A percentile compares a stretch with the other conserved stretches of the same genome.
Evolutionary conservation across 2,888 invertebrate genomes (phyloP).

Genomic region (Yponomeuta plumbellus): DNA sequence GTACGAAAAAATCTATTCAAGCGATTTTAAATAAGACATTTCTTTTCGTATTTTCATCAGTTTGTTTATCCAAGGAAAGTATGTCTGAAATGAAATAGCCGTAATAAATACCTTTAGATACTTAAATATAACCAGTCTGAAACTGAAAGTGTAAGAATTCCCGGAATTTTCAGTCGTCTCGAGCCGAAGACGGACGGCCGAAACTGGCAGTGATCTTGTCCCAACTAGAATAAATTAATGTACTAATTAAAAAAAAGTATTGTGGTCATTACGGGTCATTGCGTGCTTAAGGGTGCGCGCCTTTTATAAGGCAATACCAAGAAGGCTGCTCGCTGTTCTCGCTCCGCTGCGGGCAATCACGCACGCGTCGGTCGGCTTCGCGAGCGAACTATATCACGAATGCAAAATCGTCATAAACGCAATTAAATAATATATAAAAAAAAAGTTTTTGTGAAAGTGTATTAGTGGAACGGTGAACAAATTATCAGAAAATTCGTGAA

Average conservation of each 20-base stretch:
- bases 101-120: neutral
- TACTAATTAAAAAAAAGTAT: slow-evolving; percentile 53
- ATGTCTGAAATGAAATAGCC: neutral
- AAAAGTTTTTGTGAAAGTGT: slow-evolving; percentile 1
- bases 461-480: too few relatives aligned
- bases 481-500: neutral
- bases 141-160: neutral
- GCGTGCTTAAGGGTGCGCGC: slow-evolving; percentile 47
- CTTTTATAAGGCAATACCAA: slow-evolving; percentile 44
- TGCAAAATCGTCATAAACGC: neutral
- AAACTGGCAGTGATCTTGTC: slow-evolving; percentile 64
- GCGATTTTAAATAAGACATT: too few relatives aligned
- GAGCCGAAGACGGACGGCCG: slow-evolving; percentile 22
- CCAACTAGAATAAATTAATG: slow-evolving; percentile 61
- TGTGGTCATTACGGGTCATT: slow-evolving; percentile 27
- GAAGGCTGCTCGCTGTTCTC: slow-evolving; percentile 48
- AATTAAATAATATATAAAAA: slow-evolving; percentile 16
- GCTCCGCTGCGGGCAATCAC: slow-evolving; percentile 32
- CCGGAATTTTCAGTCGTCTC: neutral
- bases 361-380: slow-evolving; percentile 35
- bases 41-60: too few relatives aligned
- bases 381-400: neutral
- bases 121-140: neutral
- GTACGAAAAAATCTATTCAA: too few relatives aligned
- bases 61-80: too few relatives aligned